A percentile compares a stretch with the other conserved stretches of the same genome.
Conservation (phyloP, 2,113 vertebrate genomes). For the Halcyon senegalensis region DNA sequence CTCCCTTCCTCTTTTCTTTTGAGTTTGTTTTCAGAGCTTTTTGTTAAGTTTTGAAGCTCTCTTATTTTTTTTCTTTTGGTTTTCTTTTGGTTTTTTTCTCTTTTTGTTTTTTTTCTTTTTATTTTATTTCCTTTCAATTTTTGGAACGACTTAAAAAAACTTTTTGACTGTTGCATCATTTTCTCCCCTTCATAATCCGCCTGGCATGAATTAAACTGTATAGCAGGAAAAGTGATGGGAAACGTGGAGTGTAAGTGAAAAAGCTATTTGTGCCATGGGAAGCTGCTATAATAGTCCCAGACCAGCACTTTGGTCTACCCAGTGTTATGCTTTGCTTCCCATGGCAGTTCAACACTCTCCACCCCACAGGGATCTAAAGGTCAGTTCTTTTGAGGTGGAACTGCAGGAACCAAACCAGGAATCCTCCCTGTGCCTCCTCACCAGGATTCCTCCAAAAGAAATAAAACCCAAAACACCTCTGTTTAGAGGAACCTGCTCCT, state of each 20-base stretch:
- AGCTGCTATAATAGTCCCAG: conserved; percentile 8
- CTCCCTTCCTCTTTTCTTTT: conserved; percentile 65
- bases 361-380: conserved; percentile 24
- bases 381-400: conserved; percentile 55
- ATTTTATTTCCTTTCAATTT: conserved; percentile 71
- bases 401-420: not conserved
- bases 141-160: conserved; percentile 65
- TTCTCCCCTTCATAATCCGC: conserved; percentile 70
- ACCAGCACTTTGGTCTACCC: conserved; percentile 22
- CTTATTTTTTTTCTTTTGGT: not conserved
- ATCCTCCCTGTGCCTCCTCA: conserved; percentile 7
- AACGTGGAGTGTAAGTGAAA: conserved; percentile 39
- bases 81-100: not conserved
- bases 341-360: conserved; percentile 33
- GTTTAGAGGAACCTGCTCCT: not conserved
- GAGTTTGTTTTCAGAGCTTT: conserved; percentile 68
- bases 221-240: conserved; percentile 73
- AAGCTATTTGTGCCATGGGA: conserved; percentile 38
- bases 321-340: conserved; percentile 39
- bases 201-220: conserved; percentile 83
- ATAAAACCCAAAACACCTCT: not conserved
- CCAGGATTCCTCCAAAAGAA: not conserved
- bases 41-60: conserved; percentile 54
- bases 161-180: conserved; percentile 76
- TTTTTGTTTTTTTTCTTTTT: conserved; percentile 15